Evolutionary conservation across 2,888 invertebrate genomes (phyloP), one percentile per base, ranked within the genome.

Genomic region (Apoda limacodes): DNA sequence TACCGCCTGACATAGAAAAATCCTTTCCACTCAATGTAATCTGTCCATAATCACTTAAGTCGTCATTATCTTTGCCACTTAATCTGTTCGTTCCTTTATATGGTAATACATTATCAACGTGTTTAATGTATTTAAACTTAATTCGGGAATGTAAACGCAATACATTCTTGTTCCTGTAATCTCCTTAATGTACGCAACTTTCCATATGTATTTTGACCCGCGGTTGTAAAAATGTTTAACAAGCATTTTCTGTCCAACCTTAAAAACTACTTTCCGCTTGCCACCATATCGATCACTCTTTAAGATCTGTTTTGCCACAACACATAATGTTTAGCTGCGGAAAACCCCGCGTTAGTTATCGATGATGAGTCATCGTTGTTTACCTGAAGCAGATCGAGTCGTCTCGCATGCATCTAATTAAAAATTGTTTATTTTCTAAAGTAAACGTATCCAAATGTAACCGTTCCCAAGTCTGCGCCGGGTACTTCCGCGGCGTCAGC

Each of bases 381-480:
- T 1, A 7, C 13, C n/a, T 25, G 24, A 14, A 42, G 9, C 20
- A 38, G 22, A 30, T 42, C 39, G 17, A 34, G 28, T 9, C 43
- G 30, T 19, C 27, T n/a, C n/a, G n/a, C n/a, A n/a, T n/a, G n/a
- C n/a, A n/a, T n/a, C n/a, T n/a, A n/a, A 42, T 25, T 6, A 45
- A 25, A 19, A 37, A 35, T 9, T 26, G 19, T n/a, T 28, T 23
- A 11, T 25, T 24, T 1, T 28, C 26, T 6, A 40, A 9, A 6
- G 32, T 19, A 9, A 26, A 28, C 34, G 41, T 35, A 20, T 43
- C n/a, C n/a, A n/a, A n/a, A n/a, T n/a, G n/a, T n/a, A n/a, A n/a
- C n/a, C n/a, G n/a, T n/a, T n/a, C n/a, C n/a, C n/a, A n/a, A n/a
- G n/a, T n/a, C n/a, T 17, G 37, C 13, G n/a, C 32, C 9, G 39